phyloP scores from a whole-genome alignment of 2,888 invertebrate species.

The Deilephila porcellus region DNA sequence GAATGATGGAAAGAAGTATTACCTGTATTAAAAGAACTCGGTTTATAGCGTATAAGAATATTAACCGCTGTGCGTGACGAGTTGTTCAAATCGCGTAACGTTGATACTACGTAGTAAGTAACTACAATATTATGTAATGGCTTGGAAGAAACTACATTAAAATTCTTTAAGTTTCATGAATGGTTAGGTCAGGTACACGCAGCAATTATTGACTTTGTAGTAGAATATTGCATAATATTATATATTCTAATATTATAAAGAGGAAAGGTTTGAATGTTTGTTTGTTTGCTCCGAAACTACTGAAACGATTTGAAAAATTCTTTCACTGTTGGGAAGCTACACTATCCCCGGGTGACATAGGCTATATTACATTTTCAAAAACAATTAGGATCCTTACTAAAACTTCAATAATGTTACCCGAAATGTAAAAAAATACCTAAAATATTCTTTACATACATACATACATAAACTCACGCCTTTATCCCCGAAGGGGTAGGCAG shows the following conservation, averaged over 20 bases:
- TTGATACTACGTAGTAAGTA: conserved; percentile 33
- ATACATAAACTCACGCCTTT: too few species aligned
- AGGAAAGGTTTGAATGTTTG: too few species aligned
- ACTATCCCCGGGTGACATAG: too few species aligned
- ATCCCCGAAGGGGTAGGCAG: too few species aligned
- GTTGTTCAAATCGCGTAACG: conserved; percentile 1
- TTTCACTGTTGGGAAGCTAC: too few species aligned
- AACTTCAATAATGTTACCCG: too few species aligned
- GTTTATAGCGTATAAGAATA: neutral
- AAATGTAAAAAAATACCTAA: too few species aligned
- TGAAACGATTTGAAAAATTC: too few species aligned
- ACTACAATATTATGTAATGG: conserved; percentile 4
- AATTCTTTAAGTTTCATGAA: conserved; percentile 1
- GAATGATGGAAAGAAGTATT: neutral
- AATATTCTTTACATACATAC: too few species aligned
- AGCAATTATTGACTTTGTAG: neutral
- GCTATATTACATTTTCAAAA: too few species aligned
- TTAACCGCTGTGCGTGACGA: conserved; percentile 1
- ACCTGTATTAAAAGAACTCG: neutral
- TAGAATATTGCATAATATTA: neutral
- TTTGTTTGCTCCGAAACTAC: too few species aligned
- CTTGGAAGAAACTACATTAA: conserved; percentile 21
- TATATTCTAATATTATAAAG: neutral
- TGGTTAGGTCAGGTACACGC: neutral
- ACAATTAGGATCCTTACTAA: too few species aligned